Base-by-base conservation (phyloP, 2,888 invertebrate genomes). In the Elmis aenea region DNA sequence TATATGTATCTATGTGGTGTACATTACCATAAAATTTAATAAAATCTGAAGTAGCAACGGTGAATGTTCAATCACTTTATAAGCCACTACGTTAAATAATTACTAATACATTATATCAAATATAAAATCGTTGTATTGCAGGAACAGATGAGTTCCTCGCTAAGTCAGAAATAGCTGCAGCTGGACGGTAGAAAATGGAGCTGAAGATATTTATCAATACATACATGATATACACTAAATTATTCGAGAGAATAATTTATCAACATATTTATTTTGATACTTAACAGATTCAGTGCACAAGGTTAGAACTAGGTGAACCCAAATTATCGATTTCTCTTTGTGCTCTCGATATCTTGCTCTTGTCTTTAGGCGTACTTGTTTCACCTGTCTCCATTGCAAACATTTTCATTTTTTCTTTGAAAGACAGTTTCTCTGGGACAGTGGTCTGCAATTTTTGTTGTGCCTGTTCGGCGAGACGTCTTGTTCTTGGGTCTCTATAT, bases 351-450 rank as follows among this genome's bases (percentile, higher is more conserved):
- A 90, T 91, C 74, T 95, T 96, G 38, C 93, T 85, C 74, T 93
- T 93, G 67, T 94, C 92, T 70, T 89, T 86, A 49, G 94, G 94
- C 43, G 93, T 91, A 60, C 84, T 80, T 56, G 85, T 81, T 63
- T 95, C 94, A 23, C 96, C 96, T 8, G 93, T 86, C 72, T 96
- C 95, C 71, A 89, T 81, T 24, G 96, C 97, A 73, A 99, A 99
- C 89, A 96, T 92, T 71, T 93, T 93, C 95, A 97, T 97, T 71
- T 99, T 99, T 69, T 99, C 97, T 66, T 93, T 87, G 71, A 99
- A 99, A 38, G 91, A 91, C 43, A 97, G 76, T 58, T 94, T 91
- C 64, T 96, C 95, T 2, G 91, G 91, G 45, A 88, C 79, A 36
- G 81, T 78, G 34, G 72, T 72, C 41, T 71, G 76, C 52, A 78